These are phyloP conservation scores for Phanerotoma sp. DNA, from an alignment of 2,888 invertebrate genomes.

Conservation along the genomic window DNA sequence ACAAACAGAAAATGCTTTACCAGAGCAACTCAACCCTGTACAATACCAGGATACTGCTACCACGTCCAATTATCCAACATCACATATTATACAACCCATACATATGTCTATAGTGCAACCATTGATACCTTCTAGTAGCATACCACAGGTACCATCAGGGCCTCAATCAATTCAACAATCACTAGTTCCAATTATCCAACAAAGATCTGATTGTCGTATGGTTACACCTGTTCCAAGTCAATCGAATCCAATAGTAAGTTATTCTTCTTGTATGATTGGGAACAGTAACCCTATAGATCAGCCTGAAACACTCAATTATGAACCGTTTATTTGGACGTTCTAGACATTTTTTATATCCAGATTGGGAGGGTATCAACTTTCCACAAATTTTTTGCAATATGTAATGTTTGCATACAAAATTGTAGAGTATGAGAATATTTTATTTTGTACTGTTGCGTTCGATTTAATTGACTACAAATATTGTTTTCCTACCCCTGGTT, in stretches of 20 bases:
- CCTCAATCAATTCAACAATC: constrained; percentile 37
- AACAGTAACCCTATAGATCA: constrained; percentile 50
- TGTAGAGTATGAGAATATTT: too few relatives aligned
- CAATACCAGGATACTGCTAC: constrained; percentile 44
- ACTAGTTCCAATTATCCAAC: constrained; percentile 49
- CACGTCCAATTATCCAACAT: constrained; percentile 43
- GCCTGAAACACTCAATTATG: constrained; percentile 52
- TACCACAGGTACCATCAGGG: constrained; percentile 28
- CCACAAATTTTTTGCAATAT: too few relatives aligned
- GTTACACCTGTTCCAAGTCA: constrained; percentile 36
- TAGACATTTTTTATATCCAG: constrained; percentile 31
- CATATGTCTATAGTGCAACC: constrained; percentile 40
- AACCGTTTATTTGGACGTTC: constrained; percentile 56
- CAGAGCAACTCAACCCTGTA: constrained; percentile 39
- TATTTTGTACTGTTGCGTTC: background rate
- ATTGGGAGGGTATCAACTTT: too few relatives aligned
- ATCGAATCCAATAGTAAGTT: constrained; percentile 40
- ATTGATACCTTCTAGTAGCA: constrained; percentile 22
- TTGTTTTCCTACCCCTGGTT: too few relatives aligned
- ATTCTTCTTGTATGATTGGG: constrained; percentile 52
- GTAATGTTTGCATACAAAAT: too few relatives aligned
- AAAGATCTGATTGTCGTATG: constrained; percentile 50
- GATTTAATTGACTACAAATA: too few relatives aligned
- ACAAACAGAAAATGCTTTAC: constrained; percentile 37
- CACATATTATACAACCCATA: constrained; percentile 45